Conservation (phyloP, 2,113 vertebrate species). For the Amblyopsis rosae region DNA sequence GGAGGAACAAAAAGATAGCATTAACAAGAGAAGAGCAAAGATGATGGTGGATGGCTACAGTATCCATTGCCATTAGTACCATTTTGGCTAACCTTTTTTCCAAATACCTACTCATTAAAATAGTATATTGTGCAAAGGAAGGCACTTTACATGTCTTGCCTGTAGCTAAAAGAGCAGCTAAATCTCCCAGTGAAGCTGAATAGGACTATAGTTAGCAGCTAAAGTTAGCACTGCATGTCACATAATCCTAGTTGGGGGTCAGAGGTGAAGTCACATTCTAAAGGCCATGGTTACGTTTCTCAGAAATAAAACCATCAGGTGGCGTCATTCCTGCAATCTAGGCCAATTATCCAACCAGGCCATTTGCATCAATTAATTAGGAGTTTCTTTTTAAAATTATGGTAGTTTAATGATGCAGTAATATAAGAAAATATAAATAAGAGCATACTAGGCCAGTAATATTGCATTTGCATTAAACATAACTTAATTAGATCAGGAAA, state of each 20-base stretch:
- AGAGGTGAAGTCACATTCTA: constrained; percentile 53
- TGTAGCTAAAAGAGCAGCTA: constrained; percentile 29
- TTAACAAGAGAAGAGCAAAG: constrained; percentile 12
- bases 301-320: constrained; percentile 16
- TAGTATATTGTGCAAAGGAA: constrained; percentile 1
- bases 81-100: constrained; percentile 11
- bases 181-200: constrained; percentile 31
- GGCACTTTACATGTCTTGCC: constrained; percentile 4
- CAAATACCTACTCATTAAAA: constrained; percentile 9
- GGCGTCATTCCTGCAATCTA: constrained; percentile 30
- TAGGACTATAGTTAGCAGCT: constrained; percentile 60
- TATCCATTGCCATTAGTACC: constrained; percentile 28
- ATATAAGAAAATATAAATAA: not conserved
- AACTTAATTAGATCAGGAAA: too few species aligned
- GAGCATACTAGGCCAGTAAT: too few species aligned
- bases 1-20: constrained; percentile 6
- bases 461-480: too few species aligned
- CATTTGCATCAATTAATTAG: constrained; percentile 11
- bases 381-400: not conserved
- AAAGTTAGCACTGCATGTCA: constrained; percentile 71
- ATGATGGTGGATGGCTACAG: constrained; percentile 4
- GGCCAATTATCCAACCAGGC: constrained; percentile 6
- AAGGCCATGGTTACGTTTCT: constrained; percentile 61
- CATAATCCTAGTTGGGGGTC: constrained; percentile 60
- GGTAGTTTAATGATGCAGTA: too few species aligned